phyloP scores from a whole-genome alignment of 1,140 invertebrate genomes.

The Piezodorus guildinii region DNA sequence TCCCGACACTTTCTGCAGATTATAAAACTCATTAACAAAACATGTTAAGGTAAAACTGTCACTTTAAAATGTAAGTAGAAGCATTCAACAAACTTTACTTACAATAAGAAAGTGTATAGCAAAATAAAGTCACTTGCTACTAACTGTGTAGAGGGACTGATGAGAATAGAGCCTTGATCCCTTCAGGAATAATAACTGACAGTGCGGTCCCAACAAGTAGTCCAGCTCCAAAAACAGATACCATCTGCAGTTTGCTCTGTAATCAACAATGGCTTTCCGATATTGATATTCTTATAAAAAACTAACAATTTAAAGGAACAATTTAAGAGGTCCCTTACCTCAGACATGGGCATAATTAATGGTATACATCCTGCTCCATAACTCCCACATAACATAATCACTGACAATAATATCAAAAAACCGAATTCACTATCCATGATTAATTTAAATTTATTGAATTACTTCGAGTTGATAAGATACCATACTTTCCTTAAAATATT shows the following conservation, averaged over 20 bases:
- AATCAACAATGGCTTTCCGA: conserved; percentile 31
- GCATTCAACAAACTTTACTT: not conserved
- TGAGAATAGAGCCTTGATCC: conserved; percentile 69
- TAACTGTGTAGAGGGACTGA: conserved; percentile 15
- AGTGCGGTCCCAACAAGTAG: conserved; percentile 94
- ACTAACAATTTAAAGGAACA: not conserved
- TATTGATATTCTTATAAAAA: not conserved
- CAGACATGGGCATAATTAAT: conserved; percentile 81
- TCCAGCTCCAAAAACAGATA: conserved; percentile 92
- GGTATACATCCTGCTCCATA: conserved; percentile 90
- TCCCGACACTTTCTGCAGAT: not conserved
- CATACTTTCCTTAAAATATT: too few relatives aligned
- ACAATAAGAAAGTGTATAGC: not conserved
- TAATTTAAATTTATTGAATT: too few relatives aligned
- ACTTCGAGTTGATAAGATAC: too few relatives aligned
- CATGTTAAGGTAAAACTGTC: too few relatives aligned
- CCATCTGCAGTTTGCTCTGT: conserved; percentile 84
- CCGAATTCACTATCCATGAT: conserved; percentile 65
- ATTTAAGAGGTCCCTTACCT: conserved; percentile 50
- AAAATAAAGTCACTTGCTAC: not conserved
- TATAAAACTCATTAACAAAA: not conserved
- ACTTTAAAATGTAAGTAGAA: not conserved
- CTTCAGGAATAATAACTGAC: conserved; percentile 97
- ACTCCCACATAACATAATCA: conserved; percentile 91
- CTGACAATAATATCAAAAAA: conserved; percentile 62